phyloP scores from a whole-genome alignment of 2,797 vertebrate species.

The Aldrovandia affinis region DNA sequence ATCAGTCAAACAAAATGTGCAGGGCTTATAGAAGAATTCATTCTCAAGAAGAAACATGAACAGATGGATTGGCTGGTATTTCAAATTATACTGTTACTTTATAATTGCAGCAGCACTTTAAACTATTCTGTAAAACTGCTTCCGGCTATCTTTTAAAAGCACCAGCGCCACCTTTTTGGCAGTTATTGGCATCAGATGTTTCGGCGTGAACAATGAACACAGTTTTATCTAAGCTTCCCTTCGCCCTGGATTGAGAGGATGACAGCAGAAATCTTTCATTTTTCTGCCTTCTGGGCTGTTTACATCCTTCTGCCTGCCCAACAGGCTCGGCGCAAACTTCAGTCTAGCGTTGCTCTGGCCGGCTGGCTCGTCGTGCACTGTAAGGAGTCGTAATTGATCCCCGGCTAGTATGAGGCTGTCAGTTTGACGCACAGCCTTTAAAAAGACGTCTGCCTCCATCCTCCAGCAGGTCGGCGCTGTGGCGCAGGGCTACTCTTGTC shows the following conservation, averaged over 20 bases:
- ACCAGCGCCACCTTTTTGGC: not conserved
- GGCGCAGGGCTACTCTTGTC: not conserved
- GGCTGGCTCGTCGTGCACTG: not conserved
- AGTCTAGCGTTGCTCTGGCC: not conserved
- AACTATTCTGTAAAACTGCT: not conserved
- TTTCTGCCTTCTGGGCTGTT: not conserved
- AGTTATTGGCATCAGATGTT: not conserved
- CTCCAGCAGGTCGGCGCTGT: not conserved
- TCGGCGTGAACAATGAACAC: not conserved
- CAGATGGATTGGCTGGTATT: not conserved
- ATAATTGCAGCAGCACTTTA: not conserved
- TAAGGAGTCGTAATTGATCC: not conserved
- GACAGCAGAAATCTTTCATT: not conserved
- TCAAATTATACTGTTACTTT: not conserved
- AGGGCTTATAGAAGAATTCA: not conserved
- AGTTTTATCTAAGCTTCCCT: not conserved
- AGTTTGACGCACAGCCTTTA: not conserved
- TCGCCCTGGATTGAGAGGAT: not conserved
- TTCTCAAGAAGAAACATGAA: not conserved
- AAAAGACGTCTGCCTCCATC: not conserved
- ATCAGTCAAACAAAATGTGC: too few relatives aligned
- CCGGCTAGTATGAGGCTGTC: not conserved
- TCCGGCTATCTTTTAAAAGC: not conserved
- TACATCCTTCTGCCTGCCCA: not conserved
- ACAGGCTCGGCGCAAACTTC: not conserved